Evolutionary conservation across 2,888 invertebrate genomes (phyloP).

Genomic region (Chydorus sphaericus): DNA sequence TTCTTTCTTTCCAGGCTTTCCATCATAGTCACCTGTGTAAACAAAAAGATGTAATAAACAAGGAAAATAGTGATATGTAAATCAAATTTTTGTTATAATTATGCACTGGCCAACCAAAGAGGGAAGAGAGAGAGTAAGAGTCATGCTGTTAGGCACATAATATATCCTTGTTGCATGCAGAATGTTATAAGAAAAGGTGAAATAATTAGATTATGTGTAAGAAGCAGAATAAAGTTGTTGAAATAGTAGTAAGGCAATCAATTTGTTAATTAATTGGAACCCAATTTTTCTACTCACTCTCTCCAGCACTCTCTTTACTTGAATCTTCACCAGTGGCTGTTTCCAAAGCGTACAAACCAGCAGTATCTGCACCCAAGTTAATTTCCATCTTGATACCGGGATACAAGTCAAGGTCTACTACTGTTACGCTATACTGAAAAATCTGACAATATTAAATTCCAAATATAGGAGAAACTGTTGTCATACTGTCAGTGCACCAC

Average conservation of each 20-base stretch:
- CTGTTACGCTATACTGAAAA: too few relatives aligned
- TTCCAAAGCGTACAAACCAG: constrained; percentile 3
- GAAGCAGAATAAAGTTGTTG: too few relatives aligned
- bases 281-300: background rate
- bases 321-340: constrained; percentile 1
- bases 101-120: background rate
- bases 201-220: background rate
- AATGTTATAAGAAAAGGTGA: background rate
- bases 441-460: too few relatives aligned
- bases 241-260: too few relatives aligned
- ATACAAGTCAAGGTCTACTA: too few relatives aligned
- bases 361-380: constrained; percentile 2
- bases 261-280: too few relatives aligned
- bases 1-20: constrained; percentile 15
- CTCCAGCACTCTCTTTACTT: constrained; percentile 5
- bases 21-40: constrained; percentile 14
- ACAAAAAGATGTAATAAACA: too few relatives aligned
- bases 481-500: too few relatives aligned
- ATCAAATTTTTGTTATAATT: too few relatives aligned
- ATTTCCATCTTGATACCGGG: too few relatives aligned
- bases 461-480: too few relatives aligned
- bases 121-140: background rate
- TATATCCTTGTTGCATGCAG: background rate
- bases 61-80: too few relatives aligned
- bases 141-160: background rate